Base-by-base conservation (phyloP, 1,140 invertebrate genomes). In the Kradibia gibbosae region DNA sequence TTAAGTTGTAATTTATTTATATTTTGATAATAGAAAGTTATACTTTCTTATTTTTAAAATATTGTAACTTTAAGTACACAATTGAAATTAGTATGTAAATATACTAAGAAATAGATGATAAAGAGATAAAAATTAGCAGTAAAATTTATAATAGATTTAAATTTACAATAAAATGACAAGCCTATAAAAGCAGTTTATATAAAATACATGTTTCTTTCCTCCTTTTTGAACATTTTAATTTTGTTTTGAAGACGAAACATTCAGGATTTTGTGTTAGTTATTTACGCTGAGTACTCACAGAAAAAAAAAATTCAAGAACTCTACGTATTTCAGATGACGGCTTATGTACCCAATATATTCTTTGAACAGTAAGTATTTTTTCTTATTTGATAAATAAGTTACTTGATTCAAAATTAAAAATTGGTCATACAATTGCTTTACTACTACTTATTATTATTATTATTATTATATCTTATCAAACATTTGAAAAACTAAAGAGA, bases 131-230 rank as follows among this genome's bases (percentile, higher is more conserved):
- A 82, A 73, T 53, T 77, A 82, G 74, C 77, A 53, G 31, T 82
- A 78, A 82, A 78, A 82, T 62, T 82, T 82, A 82, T 82, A 73
- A 82, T 82, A 82, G 80, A 78, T 78, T 73, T 72, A 72, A 76
- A 78, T 82, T 82, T 78, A 78, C 80, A 82, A 82, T 82, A 82
- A 82, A 82, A 82, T 70, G 50, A 78, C 72, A 78, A 82, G 80
- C 34, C 45, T 53, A 81, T 15, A 71, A 42, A 81, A 48, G 39
- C 53, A 77, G 53, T 82, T 82, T 78, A 34, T 73, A 72, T 72
- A 76, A 48, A n/a, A 48, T 72, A 78, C 34, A 75, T 74, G 22
- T 67, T 75, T 81, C 34, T 55, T 81, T 73, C 78, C 71, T 80
- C 36, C 78, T 80, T 78, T 53, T 78, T 60, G 15, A 79, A 76